Conservation (phyloP, 2,888 invertebrate species). For the Cerastis leucographa region DNA sequence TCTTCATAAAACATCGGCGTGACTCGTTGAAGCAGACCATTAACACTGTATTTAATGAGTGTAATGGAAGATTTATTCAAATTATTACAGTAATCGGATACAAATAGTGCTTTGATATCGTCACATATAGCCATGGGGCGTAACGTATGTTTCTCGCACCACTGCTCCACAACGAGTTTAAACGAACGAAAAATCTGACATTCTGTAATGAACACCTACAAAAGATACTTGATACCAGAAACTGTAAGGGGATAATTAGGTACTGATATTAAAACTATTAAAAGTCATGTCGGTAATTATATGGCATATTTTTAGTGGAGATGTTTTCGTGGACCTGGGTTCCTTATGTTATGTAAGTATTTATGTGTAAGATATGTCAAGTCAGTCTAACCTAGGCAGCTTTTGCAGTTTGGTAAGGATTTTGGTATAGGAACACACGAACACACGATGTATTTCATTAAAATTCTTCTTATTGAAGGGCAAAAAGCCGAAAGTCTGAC, state of each 20-base stretch:
- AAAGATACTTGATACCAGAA: conserved; percentile 59
- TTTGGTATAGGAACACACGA: background rate
- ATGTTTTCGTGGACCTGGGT: background rate
- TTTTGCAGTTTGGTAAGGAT: background rate
- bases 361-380: background rate
- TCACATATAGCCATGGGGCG: conserved; percentile 75
- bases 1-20: conserved; percentile 30
- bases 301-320: background rate
- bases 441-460: background rate
- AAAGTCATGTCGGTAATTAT: conserved; percentile 10
- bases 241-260: conserved; percentile 28
- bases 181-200: conserved; percentile 83
- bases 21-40: conserved; percentile 64
- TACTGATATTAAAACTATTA: conserved; percentile 32
- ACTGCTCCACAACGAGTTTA: conserved; percentile 77
- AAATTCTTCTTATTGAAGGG: background rate
- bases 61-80: conserved; percentile 67
- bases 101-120: conserved; percentile 65
- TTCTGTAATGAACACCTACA: conserved; percentile 77
- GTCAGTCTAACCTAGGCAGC: background rate
- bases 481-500: too few relatives aligned
- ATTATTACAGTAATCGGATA: conserved; percentile 66
- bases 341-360: background rate
- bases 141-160: conserved; percentile 79
- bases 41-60: conserved; percentile 63